Evolutionary conservation across 2,888 invertebrate genomes (phyloP).

Genomic region (Cephalotes varians): DNA sequence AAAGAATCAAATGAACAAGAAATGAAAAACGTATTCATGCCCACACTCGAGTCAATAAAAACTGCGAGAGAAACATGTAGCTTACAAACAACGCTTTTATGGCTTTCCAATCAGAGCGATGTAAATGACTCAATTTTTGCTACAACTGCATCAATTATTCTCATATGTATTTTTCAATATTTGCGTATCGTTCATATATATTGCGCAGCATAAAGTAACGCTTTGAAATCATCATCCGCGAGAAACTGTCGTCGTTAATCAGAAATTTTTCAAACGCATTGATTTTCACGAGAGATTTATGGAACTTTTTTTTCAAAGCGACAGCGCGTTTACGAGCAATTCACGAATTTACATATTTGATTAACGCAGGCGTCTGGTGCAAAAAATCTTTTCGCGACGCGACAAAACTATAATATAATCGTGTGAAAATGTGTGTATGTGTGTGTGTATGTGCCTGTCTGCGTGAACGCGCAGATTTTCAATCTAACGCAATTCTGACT

Average conservation of each 20-base stretch:
- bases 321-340: conserved; percentile 42
- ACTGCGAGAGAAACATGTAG: not conserved
- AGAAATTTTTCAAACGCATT: conserved; percentile 40
- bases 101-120: conserved; percentile 2
- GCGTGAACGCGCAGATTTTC: conserved; percentile 30
- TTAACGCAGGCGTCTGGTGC: conserved; percentile 33
- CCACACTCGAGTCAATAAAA: conserved; percentile 3
- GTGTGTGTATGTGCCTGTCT: no score
- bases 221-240: conserved; percentile 31
- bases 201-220: conserved; percentile 14
- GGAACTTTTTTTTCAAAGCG: conserved; percentile 7
- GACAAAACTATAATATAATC: conserved; percentile 36
- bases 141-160: conserved; percentile 21
- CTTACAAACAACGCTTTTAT: conserved; percentile 23
- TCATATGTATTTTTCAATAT: conserved; percentile 32
- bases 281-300: conserved; percentile 39
- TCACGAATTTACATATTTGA: conserved; percentile 47
- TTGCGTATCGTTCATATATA: conserved; percentile 31
- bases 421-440: not conserved
- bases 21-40: not conserved
- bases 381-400: conserved; percentile 10
- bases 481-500: conserved; percentile 44
- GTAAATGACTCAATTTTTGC: conserved; percentile 23
- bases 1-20: not conserved
- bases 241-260: conserved; percentile 38